Conservation (phyloP, 2,113 vertebrate genomes). For the Gulo gulo region DNA sequence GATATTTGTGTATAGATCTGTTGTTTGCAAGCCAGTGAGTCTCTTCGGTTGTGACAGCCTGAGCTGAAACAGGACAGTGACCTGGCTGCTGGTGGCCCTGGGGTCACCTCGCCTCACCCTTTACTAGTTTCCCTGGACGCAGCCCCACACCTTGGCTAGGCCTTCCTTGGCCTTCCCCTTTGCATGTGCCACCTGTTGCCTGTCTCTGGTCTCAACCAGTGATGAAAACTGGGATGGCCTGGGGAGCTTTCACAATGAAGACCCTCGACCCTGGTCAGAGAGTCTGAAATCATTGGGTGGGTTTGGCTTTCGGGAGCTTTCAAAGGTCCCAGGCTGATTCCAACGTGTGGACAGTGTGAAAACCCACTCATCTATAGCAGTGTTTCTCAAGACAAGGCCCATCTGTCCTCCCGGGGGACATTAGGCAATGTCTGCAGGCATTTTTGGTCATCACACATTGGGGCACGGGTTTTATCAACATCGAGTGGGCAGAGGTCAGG, state of each 20-base stretch:
- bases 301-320: background rate
- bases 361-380: background rate
- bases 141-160: rapidly evolving
- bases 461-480: background rate
- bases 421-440: background rate
- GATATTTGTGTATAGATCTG: background rate
- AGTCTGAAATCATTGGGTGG: background rate
- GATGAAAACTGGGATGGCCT: background rate
- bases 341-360: background rate
- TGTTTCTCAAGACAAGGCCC: background rate
- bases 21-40: background rate
- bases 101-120: background rate
- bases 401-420: background rate
- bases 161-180: background rate
- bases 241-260: background rate
- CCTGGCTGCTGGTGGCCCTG: too few relatives aligned
- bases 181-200: background rate
- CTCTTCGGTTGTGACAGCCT: background rate
- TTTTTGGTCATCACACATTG: background rate
- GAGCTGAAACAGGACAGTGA: background rate
- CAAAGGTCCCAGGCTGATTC: background rate
- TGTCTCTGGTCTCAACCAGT: background rate
- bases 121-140: background rate
- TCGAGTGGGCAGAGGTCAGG: background rate
- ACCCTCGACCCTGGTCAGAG: background rate